phyloP scores from a whole-genome alignment of 2,113 vertebrate species.

The Catagonus wagneri region DNA sequence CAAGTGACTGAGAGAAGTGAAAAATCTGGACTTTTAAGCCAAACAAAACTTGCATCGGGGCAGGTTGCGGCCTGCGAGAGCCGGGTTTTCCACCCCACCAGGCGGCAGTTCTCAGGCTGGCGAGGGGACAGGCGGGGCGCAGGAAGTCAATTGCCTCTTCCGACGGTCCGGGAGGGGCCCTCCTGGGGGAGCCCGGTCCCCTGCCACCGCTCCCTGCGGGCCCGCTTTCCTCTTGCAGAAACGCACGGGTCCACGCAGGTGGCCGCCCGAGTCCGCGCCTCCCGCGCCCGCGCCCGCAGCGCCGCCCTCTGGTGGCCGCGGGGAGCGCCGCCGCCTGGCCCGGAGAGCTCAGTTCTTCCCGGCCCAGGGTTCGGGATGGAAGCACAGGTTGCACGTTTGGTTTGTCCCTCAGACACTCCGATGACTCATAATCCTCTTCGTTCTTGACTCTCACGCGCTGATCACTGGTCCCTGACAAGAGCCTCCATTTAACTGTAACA shows the following conservation, averaged over 20 bases:
- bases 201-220: not conserved
- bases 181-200: conserved; percentile 4
- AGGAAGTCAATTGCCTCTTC: conserved; percentile 64
- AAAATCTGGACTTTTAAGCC: not conserved
- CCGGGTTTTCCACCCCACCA: not conserved
- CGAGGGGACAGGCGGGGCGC: not conserved
- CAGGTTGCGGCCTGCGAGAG: not conserved
- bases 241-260: not conserved
- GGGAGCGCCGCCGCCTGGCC: not conserved
- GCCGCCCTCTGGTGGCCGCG: conserved; percentile 18
- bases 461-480: not conserved
- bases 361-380: not conserved
- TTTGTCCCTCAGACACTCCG: not conserved
- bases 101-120: not conserved
- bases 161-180: not conserved
- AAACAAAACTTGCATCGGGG: not conserved
- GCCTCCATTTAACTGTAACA: not conserved
- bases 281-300: not conserved
- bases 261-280: not conserved
- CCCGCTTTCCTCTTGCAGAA: not conserved
- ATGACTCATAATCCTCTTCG: not conserved
- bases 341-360: fast-evolving
- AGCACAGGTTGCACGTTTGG: not conserved
- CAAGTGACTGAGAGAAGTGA: not conserved
- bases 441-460: not conserved